Evolutionary conservation across 2,797 vertebrate species (phyloP), one percentile per base, ranked within the genome.

Genomic region (Pipistrellus pipistrellus): DNA sequence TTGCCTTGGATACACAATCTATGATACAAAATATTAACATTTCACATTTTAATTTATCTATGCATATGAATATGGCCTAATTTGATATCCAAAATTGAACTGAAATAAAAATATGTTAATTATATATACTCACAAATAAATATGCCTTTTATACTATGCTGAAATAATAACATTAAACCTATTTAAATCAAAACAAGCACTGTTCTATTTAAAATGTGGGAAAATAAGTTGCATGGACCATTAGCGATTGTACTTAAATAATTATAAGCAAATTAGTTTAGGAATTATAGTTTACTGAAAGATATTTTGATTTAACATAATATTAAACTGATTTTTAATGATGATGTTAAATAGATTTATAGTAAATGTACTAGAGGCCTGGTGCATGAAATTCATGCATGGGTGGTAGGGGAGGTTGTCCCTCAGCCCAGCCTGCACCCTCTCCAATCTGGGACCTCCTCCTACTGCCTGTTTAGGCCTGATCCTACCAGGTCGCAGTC

Each of bases 121-220:
- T 85, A 89, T 48, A 85, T 75, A 51, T 85, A 41, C 3, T 44
- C 12, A 57, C 25, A 80, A 64, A 92, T 87, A 87, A 57, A 75
- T 69, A 11, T 44, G 62, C 55, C 48, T 87, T 92, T 53, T 68
- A 32, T 86, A 53, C 8, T 53, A 59, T 90, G 51, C 55, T 35
- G 38, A 76, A 86, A 90, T 64, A 55, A 78, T 41, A 55, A 86
- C 46, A 38, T 35, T 77, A 10, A 92, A 68, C 81, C 27, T 71
- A 44, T 51, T 87, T 73, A 83, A 88, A 78, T 91, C 8, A 93
- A 93, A 93, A 51, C 10, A 81, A 92, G 86, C 17, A 73, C 32
- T 21, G 12, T 27, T 6, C 3, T 88, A 5, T 48, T 95, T 93
- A 78, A 91, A 94, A 68, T 55, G 15, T 88, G 12, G 3, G 44